Evolutionary conservation across 2,797 vertebrate species (phyloP).

Genomic region (Gastrophryne carolinensis): DNA sequence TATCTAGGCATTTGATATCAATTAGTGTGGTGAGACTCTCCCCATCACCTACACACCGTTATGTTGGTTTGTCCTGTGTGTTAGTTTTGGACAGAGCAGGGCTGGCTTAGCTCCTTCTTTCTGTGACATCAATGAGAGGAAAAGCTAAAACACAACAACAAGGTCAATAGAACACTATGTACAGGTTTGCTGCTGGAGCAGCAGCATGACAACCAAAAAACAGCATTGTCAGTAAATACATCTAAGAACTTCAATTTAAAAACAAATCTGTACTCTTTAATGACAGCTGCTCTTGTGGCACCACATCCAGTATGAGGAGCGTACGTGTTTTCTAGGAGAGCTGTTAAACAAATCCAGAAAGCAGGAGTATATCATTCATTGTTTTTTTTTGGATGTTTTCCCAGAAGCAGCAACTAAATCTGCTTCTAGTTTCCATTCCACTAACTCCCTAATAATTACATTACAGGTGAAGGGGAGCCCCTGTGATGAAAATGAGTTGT

Average conservation of each 20-base stretch:
- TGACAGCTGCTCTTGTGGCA: slow-evolving; percentile 17
- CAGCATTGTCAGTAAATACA: too few relatives aligned
- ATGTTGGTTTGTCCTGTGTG: too few relatives aligned
- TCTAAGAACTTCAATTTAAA: background rate
- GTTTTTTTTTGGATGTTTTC: slow-evolving; percentile 28
- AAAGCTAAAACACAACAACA: too few relatives aligned
- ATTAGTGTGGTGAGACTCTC: too few relatives aligned
- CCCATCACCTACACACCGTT: too few relatives aligned
- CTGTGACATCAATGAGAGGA: too few relatives aligned
- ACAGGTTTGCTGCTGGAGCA: too few relatives aligned
- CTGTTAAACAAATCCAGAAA: slow-evolving; percentile 9
- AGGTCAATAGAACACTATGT: too few relatives aligned
- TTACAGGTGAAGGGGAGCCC: slow-evolving; percentile 21
- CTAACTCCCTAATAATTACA: slow-evolving; percentile 25
- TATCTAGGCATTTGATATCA: too few relatives aligned
- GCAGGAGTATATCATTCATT: slow-evolving; percentile 33
- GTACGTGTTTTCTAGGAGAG: slow-evolving; percentile 14
- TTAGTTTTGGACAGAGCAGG: too few relatives aligned
- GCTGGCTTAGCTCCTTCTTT: too few relatives aligned
- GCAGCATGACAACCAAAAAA: too few relatives aligned
- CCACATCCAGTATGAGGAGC: slow-evolving; percentile 15
- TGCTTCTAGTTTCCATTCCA: slow-evolving; percentile 26
- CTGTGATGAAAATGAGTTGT: slow-evolving; percentile 5
- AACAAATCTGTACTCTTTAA: background rate
- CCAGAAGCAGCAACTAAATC: slow-evolving; percentile 25